phyloP scores from a whole-genome alignment of 2,113 vertebrate species.

The Rhadina sibilatrix region DNA sequence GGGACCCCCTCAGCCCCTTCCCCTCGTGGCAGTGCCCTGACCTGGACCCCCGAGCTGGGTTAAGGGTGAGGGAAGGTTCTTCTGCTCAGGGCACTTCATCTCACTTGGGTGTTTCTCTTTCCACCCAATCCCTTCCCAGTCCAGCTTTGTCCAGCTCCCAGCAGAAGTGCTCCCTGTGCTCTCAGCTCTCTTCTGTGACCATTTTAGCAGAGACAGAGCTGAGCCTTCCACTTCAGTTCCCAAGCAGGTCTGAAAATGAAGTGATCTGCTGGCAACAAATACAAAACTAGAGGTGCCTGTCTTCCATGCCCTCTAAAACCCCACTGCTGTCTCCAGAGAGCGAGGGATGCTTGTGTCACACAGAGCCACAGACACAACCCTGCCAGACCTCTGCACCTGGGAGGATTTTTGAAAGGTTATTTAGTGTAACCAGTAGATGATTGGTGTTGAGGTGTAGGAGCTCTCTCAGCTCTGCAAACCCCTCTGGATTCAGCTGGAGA shows the following conservation, averaged over 20 bases:
- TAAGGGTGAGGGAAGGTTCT: background rate
- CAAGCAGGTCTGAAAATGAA: background rate
- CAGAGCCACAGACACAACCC: too few relatives aligned
- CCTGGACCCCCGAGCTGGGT: background rate
- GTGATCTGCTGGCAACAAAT: background rate
- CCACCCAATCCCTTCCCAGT: background rate
- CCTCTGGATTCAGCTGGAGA: background rate
- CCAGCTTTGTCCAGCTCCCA: background rate
- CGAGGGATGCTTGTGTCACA: background rate
- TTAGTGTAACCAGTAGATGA: accelerated
- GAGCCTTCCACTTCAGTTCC: background rate
- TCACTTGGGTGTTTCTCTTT: background rate
- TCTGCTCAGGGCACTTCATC: background rate
- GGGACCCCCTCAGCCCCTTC: background rate
- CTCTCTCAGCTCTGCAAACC: background rate
- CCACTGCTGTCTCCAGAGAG: background rate
- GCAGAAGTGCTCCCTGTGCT: background rate
- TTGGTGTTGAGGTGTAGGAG: background rate
- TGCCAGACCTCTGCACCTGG: background rate
- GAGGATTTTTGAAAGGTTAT: background rate
- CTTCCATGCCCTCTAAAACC: background rate
- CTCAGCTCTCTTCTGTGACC: background rate
- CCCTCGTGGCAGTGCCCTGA: background rate
- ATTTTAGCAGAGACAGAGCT: background rate
- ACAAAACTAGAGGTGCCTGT: background rate